Percentiles rank a stretch among this genome's conserved stretches.
These are phyloP conservation scores for Kryptopterus vitreolus DNA, from an alignment of 2,797 vertebrate species.

Conservation along the genomic window DNA sequence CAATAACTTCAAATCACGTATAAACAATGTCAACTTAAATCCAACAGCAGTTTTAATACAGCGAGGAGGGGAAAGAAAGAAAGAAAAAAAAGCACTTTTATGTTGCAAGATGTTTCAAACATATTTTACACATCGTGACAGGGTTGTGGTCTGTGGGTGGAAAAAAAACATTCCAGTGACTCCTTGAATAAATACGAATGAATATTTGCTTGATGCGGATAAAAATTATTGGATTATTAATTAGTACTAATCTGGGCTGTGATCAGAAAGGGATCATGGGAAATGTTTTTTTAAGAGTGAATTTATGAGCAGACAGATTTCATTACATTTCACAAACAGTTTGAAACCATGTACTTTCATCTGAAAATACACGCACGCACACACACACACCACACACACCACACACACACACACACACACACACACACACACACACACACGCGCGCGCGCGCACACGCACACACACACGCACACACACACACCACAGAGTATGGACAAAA, in stretches of 20 bases:
- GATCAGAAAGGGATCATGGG: conserved; percentile 15
- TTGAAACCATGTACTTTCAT: neutral
- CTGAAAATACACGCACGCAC: neutral
- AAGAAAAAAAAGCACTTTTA: conserved; percentile 15
- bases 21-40: conserved; percentile 18
- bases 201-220: conserved; percentile 8
- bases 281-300: neutral
- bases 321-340: conserved; percentile 6
- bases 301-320: conserved; percentile 20
- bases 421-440: neutral
- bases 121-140: conserved; percentile 6
- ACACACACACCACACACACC: neutral
- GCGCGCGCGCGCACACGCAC: too few species aligned
- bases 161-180: neutral
- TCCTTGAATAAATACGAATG: conserved; percentile 12
- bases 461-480: neutral
- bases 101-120: conserved; percentile 1
- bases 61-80: too few species aligned
- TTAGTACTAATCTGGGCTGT: conserved; percentile 28
- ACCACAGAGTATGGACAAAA: too few species aligned
- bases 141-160: conserved; percentile 15
- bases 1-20: neutral
- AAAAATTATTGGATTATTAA: conserved; percentile 26
- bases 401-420: neutral
- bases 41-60: conserved; percentile 8